Conservation (phyloP, 2,113 vertebrate species). For the Columbina picui region DNA sequence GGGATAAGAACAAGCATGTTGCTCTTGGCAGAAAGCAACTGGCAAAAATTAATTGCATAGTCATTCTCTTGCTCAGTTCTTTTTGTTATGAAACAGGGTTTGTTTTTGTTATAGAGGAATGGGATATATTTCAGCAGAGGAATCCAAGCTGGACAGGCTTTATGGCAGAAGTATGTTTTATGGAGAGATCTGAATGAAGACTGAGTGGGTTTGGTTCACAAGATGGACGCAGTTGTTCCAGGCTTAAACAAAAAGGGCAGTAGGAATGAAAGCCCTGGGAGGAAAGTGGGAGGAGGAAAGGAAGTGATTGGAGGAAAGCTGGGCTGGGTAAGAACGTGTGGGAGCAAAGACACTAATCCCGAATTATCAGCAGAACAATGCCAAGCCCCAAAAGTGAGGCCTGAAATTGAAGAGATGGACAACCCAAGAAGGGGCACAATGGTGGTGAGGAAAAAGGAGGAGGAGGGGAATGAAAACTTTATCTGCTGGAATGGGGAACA, state of each 20-base stretch:
- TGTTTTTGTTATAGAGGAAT: constrained; percentile 16
- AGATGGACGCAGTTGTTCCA: background rate
- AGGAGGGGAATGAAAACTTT: background rate
- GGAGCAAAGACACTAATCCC: background rate
- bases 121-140: constrained; percentile 6
- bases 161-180: background rate
- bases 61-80: background rate
- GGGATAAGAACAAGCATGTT: constrained; percentile 19
- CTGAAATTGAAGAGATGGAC: background rate
- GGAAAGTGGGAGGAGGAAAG: background rate
- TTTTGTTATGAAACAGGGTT: constrained; percentile 25
- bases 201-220: background rate
- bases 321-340: background rate
- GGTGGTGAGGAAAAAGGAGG: background rate
- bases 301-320: background rate
- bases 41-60: background rate
- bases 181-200: background rate
- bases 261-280: background rate
- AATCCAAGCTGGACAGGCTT: background rate
- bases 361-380: background rate
- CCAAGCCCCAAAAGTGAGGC: background rate
- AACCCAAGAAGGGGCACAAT: background rate
- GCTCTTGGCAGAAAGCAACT: constrained; percentile 44
- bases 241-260: background rate
- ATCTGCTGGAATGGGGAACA: background rate